Evolutionary conservation across 2,888 invertebrate genomes (phyloP).

Genomic region (Sarcophaga caerulescens): DNA sequence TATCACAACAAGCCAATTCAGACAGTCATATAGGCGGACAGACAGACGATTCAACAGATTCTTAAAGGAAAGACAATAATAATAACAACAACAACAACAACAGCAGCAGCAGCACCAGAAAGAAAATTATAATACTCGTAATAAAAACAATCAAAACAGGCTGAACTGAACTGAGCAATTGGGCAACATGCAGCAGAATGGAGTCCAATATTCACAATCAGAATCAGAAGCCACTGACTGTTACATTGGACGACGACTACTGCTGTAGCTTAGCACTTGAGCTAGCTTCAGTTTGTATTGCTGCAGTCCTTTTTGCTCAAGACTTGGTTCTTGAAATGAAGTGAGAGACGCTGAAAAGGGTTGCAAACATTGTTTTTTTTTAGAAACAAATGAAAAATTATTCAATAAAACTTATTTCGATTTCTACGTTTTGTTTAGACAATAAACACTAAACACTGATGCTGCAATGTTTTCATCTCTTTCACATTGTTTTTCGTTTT

Average conservation of each 20-base stretch:
- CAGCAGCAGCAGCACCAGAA: neutral
- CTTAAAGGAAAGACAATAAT: conserved; percentile 2
- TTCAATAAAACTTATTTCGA: conserved; percentile 79
- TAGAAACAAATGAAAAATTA: conserved; percentile 79
- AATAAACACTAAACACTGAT: conserved; percentile 45
- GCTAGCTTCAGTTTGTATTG: conserved; percentile 43
- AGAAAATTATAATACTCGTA: conserved; percentile 42
- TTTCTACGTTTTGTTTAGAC: conserved; percentile 63
- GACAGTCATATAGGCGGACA: conserved; percentile 3
- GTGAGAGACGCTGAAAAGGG: no score
- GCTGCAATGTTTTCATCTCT: neutral
- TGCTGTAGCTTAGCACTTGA: conserved; percentile 71
- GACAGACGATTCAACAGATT: conserved; percentile 21
- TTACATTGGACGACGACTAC: neutral
- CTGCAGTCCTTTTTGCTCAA: conserved; percentile 51
- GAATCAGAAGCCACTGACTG: conserved; percentile 57
- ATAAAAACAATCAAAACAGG: conserved; percentile 56
- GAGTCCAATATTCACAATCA: conserved; percentile 15
- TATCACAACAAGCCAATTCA: conserved; percentile 36
- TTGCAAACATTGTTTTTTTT: neutral
- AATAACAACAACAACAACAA: conserved; percentile 41
- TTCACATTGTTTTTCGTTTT: no score
- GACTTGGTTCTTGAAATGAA: no score
- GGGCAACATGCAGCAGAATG: conserved; percentile 26
- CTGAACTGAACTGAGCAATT: neutral